These are phyloP conservation scores for Saccostrea echinata DNA, from an alignment of 1,140 invertebrate species.

Conservation along the genomic window DNA sequence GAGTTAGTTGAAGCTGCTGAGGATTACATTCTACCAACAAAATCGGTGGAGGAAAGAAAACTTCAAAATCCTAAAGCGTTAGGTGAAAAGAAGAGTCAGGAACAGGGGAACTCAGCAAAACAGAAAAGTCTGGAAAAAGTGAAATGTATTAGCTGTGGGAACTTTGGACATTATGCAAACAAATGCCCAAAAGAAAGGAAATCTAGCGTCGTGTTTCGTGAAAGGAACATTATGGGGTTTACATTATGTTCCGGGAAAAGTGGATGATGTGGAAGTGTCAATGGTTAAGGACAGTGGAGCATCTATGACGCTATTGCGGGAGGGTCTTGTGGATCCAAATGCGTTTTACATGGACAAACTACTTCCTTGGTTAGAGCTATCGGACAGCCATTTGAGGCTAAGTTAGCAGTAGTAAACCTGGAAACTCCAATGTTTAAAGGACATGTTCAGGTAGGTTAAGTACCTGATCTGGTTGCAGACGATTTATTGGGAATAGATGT, in stretches of 20 bases:
- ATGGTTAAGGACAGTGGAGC: slow-evolving; percentile 55
- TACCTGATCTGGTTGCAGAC: no score
- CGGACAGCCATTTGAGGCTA: slow-evolving; percentile 24
- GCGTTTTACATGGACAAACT: background rate
- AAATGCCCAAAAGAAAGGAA: background rate
- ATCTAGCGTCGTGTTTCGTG: slow-evolving; percentile 13
- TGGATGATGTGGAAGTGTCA: background rate
- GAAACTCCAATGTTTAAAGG: no score
- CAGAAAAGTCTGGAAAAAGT: background rate
- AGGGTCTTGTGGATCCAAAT: slow-evolving; percentile 44
- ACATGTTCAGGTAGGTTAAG: no score
- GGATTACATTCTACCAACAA: slow-evolving; percentile 31
- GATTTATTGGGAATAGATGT: no score
- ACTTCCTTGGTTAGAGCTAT: slow-evolving; percentile 42
- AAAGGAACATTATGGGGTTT: background rate
- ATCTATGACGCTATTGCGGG: slow-evolving; percentile 45
- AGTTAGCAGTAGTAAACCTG: no score
- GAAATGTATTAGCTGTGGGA: slow-evolving; percentile 23
- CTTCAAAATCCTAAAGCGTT: no score
- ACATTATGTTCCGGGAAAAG: background rate
- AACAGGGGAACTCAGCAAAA: no score
- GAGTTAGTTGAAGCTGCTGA: slow-evolving; percentile 39
- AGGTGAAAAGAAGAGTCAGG: no score
- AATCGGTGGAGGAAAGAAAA: background rate
- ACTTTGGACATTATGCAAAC: no score